phyloP scores from a whole-genome alignment of 1,140 invertebrate genomes.

The Dreissena rostriformis region DNA sequence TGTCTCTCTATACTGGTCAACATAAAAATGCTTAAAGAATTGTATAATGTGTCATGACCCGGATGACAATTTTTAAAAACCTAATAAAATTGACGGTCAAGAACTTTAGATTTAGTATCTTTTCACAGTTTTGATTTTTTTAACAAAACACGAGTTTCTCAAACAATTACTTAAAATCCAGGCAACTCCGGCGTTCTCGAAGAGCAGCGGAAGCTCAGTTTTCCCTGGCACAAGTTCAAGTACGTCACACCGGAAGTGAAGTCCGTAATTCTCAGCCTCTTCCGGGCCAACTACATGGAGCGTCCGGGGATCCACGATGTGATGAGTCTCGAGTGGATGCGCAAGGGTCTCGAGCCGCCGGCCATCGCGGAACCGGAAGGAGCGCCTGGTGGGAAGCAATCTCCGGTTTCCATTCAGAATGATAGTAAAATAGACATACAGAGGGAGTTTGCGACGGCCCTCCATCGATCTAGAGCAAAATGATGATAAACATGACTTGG shows the following conservation, averaged over 20 bases:
- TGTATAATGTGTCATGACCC: too few relatives aligned
- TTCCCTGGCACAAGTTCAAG: constrained; percentile 77
- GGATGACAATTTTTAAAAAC: too few relatives aligned
- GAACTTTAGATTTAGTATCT: too few relatives aligned
- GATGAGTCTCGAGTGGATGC: constrained; percentile 67
- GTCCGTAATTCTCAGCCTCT: constrained; percentile 70
- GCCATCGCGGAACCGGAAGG: constrained; percentile 55
- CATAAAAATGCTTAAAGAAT: too few relatives aligned
- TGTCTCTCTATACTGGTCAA: too few relatives aligned
- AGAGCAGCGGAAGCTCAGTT: constrained; percentile 76
- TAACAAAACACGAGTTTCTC: too few relatives aligned
- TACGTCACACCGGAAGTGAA: constrained; percentile 70
- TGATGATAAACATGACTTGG: background rate
- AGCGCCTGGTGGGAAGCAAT: background rate
- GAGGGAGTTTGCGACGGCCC: constrained; percentile 28
- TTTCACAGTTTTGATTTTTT: too few relatives aligned
- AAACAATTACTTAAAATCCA: background rate
- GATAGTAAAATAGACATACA: constrained; percentile 37
- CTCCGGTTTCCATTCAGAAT: constrained; percentile 22
- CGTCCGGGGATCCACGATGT: constrained; percentile 69
- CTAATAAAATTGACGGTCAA: too few relatives aligned
- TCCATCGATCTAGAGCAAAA: constrained; percentile 41
- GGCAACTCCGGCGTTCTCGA: constrained; percentile 75
- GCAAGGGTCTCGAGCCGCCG: constrained; percentile 54
- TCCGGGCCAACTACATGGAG: constrained; percentile 66